Conservation (phyloP, 30 jellyfish, hydroid and myxozoan species). For the Nemopilema nomurai region DNA sequence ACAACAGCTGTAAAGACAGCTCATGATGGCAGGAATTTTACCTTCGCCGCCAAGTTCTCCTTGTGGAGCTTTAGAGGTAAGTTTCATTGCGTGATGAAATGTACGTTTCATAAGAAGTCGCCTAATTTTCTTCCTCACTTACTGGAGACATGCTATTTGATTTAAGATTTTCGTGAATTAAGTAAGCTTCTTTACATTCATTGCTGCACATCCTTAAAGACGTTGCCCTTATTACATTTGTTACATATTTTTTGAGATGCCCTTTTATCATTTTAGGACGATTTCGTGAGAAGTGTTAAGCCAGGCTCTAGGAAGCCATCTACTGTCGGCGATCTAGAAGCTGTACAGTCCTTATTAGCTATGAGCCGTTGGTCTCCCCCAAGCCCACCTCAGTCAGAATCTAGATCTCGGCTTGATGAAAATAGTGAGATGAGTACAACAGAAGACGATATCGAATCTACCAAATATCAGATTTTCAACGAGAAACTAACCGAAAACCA, state of each 20-base stretch:
- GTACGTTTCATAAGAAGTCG: neutral
- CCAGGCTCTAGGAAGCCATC: neutral
- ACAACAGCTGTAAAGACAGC: neutral
- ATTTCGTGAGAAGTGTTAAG: neutral
- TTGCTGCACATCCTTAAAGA: neutral
- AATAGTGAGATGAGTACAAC: neutral
- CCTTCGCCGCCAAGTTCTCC: constrained; percentile 81
- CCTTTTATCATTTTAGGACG: constrained; percentile 17
- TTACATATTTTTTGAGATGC: neutral
- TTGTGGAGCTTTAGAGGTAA: constrained; percentile 2
- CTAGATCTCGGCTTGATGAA: constrained; percentile 8
- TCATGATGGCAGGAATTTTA: constrained; percentile 47
- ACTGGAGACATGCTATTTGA: neutral
- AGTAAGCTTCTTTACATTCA: neutral
- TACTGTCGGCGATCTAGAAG: constrained; percentile 51
- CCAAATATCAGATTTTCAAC: neutral
- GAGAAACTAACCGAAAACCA: neutral
- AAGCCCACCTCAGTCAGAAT: constrained; percentile 60
- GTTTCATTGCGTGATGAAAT: neutral
- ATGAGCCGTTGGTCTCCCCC: constrained; percentile 84
- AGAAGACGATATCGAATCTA: neutral
- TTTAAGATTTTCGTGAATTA: neutral
- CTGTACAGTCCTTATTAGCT: constrained; percentile 72
- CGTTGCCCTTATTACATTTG: neutral
- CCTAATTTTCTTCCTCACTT: constrained; percentile 2